Evolutionary conservation across 1,140 invertebrate species (phyloP), one percentile per base, ranked within the genome.

Genomic region (Ditylenchus dipsaci): DNA sequence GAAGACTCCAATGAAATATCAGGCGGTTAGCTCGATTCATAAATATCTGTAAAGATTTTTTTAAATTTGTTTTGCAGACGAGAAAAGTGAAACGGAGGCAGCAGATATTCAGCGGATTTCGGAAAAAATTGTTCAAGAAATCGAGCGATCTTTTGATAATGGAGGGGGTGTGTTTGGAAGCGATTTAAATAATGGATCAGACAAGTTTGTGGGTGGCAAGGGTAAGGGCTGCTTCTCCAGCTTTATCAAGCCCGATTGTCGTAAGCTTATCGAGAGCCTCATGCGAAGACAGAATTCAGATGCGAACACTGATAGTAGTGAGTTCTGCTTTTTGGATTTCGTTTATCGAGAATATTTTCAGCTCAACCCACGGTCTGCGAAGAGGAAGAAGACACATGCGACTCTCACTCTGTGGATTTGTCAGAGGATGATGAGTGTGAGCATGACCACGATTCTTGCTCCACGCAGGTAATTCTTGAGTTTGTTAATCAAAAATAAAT

Each of bases 71-170:
- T 23, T 23, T 56, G 45, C 53, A 56, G 29, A 56, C 9, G 21
- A 29, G 21, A 56, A 13, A 3, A 53, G 49, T 15, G 49, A 53
- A 17, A 17, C 15, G 23, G 15, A 53, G 49, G n/a, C 49, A 61
- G 59, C 38, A 43, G 59, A 61, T n/a, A 61, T 61, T 30, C 59
- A 61, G 59, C 27, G 59, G n/a, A 61, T 61, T 26, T 61, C 59
- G 5, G 59, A 33, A 30, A 61, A 61, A 13, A 61, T 61, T 61
- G 27, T 61, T 30, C 27, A 61, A 27, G 59, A 61, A 61, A 61
- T 61, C 3, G 59, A 61, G 38, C n/a, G 29, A 43, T 61, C 59
- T 21, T 43, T 61, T 30, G 59, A 3, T 5, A 8, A 5, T 19
- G 59, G 26, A 26, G 27, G 19, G 1, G 29, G 38, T 30, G 29